phyloP scores from a whole-genome alignment of 23 tunicate species.

The Corella eumyota region DNA sequence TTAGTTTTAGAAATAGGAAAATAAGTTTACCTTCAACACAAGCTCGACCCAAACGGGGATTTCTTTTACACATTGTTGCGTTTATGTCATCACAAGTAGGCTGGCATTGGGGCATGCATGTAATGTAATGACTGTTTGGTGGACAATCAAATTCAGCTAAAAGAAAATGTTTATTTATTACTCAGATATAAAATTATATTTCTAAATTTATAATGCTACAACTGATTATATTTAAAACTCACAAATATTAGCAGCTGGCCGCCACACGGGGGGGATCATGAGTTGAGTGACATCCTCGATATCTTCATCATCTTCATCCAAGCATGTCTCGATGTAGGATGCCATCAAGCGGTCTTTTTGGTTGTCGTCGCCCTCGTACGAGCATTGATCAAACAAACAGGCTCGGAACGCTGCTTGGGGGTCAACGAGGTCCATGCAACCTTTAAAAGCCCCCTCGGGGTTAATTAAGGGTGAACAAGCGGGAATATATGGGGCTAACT shows the following conservation, averaged over 20 bases:
- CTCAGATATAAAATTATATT: background rate
- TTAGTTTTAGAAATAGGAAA: background rate
- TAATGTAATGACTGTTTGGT: slow-evolving; percentile 29
- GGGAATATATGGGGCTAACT: background rate
- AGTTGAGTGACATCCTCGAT: background rate
- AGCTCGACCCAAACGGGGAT: background rate
- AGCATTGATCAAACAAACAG: slow-evolving; percentile 43
- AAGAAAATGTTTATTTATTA: background rate
- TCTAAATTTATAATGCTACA: background rate
- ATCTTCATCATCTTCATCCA: slow-evolving; percentile 14
- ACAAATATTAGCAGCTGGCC: slow-evolving; percentile 12
- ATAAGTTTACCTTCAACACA: slow-evolving; percentile 43
- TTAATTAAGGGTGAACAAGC: slow-evolving; percentile 11
- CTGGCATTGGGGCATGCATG: slow-evolving; percentile 41
- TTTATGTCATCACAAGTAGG: slow-evolving; percentile 32
- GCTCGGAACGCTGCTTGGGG: slow-evolving; percentile 30
- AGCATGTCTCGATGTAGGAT: slow-evolving; percentile 27
- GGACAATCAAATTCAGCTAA: slow-evolving; percentile 45
- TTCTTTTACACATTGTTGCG: slow-evolving; percentile 8
- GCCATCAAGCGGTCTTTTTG: slow-evolving; percentile 31
- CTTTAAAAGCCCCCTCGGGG: slow-evolving; percentile 26
- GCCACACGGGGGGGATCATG: slow-evolving; percentile 12
- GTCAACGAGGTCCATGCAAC: slow-evolving; percentile 26
- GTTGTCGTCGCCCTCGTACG: slow-evolving; percentile 12
- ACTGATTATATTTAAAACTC: slow-evolving; percentile 1